Percentiles rank a stretch among this genome's conserved stretches.
phyloP scores from a whole-genome alignment of 2,888 invertebrate genomes.

The Imbricaverruca yamaguchii region DNA sequence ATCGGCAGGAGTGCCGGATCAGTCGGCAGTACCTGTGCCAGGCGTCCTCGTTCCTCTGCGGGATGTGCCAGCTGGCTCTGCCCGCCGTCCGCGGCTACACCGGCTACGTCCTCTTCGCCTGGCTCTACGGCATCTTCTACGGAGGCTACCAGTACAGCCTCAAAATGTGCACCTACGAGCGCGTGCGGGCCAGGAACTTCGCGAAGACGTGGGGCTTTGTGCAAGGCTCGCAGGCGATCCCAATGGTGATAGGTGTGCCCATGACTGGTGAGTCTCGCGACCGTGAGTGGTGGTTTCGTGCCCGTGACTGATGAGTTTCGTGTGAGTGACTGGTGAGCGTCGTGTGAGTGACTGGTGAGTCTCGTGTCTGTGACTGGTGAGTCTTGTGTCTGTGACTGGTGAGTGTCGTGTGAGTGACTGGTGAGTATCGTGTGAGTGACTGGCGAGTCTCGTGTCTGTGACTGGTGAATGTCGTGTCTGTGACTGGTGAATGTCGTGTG shows the following conservation, averaged over 20 bases:
- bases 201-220: conserved; percentile 84
- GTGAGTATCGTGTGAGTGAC: too few relatives aligned
- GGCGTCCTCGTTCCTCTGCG: conserved; percentile 70
- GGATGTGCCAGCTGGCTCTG: conserved; percentile 64
- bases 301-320: too few relatives aligned
- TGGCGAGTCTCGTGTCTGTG: too few relatives aligned
- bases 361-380: too few relatives aligned
- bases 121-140: conserved; percentile 70
- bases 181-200: conserved; percentile 75
- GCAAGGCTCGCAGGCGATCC: conserved; percentile 76
- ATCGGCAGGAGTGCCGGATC: conserved; percentile 70
- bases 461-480: neutral
- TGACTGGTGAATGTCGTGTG: too few relatives aligned
- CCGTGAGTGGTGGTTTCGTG: too few relatives aligned
- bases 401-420: too few relatives aligned
- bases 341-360: too few relatives aligned
- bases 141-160: conserved; percentile 82
- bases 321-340: too few relatives aligned
- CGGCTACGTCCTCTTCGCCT: conserved; percentile 58
- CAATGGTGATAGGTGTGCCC: conserved; percentile 74
- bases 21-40: conserved; percentile 75
- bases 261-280: conserved; percentile 54
- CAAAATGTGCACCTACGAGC: conserved; percentile 82
- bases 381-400: too few relatives aligned
- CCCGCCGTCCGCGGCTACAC: conserved; percentile 69